Conservation (phyloP, 2,113 vertebrate species). For the Pavo muticus region DNA sequence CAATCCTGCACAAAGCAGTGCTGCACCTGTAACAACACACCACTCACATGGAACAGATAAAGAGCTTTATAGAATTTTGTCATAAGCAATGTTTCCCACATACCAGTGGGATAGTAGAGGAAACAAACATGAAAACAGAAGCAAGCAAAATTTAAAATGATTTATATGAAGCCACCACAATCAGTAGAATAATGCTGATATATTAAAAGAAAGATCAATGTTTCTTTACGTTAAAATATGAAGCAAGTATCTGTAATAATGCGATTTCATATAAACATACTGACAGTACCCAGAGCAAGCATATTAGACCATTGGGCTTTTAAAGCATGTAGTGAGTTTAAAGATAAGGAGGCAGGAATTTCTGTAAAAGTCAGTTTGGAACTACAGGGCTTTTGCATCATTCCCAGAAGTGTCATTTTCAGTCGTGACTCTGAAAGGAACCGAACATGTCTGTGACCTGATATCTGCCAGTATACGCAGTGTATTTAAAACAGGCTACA, state of each 20-base stretch:
- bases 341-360: background rate
- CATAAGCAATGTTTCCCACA: background rate
- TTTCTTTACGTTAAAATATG: background rate
- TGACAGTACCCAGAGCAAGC: background rate
- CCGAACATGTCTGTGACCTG: background rate
- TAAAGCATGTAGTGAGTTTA: background rate
- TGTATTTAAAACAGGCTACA: background rate
- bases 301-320: background rate
- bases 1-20: background rate
- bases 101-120: background rate
- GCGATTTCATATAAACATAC: background rate
- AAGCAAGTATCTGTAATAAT: background rate
- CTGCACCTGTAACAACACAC: background rate
- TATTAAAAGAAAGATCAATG: background rate
- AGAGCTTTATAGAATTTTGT: background rate
- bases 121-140: background rate
- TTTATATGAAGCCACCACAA: rapidly evolving
- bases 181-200: background rate
- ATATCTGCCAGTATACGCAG: background rate
- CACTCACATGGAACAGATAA: background rate
- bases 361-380: background rate
- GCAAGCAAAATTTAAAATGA: background rate
- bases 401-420: background rate
- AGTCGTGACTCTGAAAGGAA: background rate
- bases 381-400: background rate